Conservation (phyloP, 2,888 invertebrate genomes). For the Pyrrhia umbra region DNA sequence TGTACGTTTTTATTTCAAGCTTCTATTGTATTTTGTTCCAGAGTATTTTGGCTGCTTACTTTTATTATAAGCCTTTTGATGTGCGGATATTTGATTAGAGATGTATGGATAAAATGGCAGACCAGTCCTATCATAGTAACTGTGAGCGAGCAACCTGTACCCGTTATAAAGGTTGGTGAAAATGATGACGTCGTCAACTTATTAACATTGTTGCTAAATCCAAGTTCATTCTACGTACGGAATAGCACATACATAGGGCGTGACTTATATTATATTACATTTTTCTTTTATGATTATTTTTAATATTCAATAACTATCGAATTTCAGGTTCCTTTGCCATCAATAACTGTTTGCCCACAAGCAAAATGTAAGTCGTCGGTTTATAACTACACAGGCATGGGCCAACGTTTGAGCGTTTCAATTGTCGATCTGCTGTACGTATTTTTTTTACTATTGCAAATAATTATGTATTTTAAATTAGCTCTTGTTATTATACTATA, state of each 20-base stretch:
- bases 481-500: too few relatives aligned
- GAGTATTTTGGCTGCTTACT: slow-evolving; percentile 24
- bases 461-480: too few relatives aligned
- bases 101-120: slow-evolving; percentile 20
- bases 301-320: neutral
- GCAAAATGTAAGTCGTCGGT: slow-evolving; percentile 15
- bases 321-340: slow-evolving; percentile 20
- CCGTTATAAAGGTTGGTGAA: slow-evolving; percentile 9
- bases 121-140: slow-evolving; percentile 24
- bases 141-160: slow-evolving; percentile 20
- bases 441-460: too few relatives aligned
- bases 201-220: too few relatives aligned
- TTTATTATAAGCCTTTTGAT: slow-evolving; percentile 14
- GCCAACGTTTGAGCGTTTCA: too few relatives aligned
- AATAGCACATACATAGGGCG: too few relatives aligned
- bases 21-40: neutral
- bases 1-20: too few relatives aligned
- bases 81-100: slow-evolving; percentile 13
- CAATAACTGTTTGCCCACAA: slow-evolving; percentile 18
- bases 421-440: too few relatives aligned
- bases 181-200: too few relatives aligned
- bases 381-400: slow-evolving; percentile 3
- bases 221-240: too few relatives aligned
- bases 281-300: neutral
- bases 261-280: neutral